Conservation (phyloP, 2,888 invertebrate genomes). For the Caenorhabditis uteleia region DNA sequence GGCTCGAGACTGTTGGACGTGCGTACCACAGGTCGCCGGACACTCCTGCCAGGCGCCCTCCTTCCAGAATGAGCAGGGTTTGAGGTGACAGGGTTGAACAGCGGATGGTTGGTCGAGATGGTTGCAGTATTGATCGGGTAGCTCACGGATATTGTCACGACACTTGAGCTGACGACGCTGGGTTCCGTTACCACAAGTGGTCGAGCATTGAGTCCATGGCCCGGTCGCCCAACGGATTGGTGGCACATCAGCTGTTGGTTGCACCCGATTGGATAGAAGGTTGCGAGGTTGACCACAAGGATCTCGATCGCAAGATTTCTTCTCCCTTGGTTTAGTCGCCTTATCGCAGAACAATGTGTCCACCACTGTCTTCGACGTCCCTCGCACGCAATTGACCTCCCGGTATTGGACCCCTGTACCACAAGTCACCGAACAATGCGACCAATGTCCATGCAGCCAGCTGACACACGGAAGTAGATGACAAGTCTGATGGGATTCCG, state of each 20-base stretch:
- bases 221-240: slow-evolving; percentile 63
- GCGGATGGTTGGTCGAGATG: slow-evolving; percentile 54
- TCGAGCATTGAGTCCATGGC: slow-evolving; percentile 70
- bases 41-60: slow-evolving; percentile 65
- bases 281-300: slow-evolving; percentile 33
- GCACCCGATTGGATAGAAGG: background rate
- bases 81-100: slow-evolving; percentile 45
- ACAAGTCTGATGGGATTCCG: slow-evolving; percentile 52
- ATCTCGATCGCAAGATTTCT: slow-evolving; percentile 52
- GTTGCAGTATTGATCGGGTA: slow-evolving; percentile 58
- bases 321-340: slow-evolving; percentile 43
- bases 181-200: slow-evolving; percentile 71
- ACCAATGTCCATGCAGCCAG: slow-evolving; percentile 61
- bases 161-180: slow-evolving; percentile 67
- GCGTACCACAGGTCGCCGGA: slow-evolving; percentile 61
- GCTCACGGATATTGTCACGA: slow-evolving; percentile 54
- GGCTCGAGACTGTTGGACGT: slow-evolving; percentile 53
- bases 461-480: slow-evolving; percentile 57
- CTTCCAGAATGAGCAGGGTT: slow-evolving; percentile 61
- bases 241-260: slow-evolving; percentile 42
- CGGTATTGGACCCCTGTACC: slow-evolving; percentile 77
- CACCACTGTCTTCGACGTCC: slow-evolving; percentile 31
- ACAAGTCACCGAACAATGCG: slow-evolving; percentile 73
- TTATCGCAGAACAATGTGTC: slow-evolving; percentile 46
- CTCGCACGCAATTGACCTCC: slow-evolving; percentile 74